Evolutionary conservation across 2,888 invertebrate genomes (phyloP).

Genomic region (Athalia cordata): DNA sequence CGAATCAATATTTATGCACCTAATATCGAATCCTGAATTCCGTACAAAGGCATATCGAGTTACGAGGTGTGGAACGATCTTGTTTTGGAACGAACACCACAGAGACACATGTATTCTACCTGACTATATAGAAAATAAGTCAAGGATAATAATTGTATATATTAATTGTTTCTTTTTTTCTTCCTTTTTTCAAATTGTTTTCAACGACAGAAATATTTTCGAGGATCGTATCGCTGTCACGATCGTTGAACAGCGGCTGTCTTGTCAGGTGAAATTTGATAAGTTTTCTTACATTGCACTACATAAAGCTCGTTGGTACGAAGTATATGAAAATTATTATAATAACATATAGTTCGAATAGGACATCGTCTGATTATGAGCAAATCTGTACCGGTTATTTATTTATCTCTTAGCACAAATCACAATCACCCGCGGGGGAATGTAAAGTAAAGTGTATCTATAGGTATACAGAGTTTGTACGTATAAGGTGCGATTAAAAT

Average conservation of each 20-base stretch:
- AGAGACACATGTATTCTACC: too few species aligned
- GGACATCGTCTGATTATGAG: too few species aligned
- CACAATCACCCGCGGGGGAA: too few species aligned
- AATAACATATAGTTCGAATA: not conserved
- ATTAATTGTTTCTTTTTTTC: not conserved
- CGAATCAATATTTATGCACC: too few species aligned
- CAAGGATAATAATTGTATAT: slow-evolving; percentile 18
- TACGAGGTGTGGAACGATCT: slow-evolving; percentile 20
- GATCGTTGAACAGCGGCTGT: not conserved
- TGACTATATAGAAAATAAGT: slow-evolving; percentile 12
- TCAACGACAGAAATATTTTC: slow-evolving; percentile 15
- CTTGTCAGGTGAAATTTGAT: slow-evolving; percentile 1
- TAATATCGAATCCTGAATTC: slow-evolving; percentile 34
- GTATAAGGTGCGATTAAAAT: too few species aligned
- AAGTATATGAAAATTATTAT: not conserved
- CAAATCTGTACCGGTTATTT: not conserved
- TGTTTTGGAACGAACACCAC: not conserved
- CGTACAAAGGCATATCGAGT: slow-evolving; percentile 23
- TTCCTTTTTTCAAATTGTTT: not conserved
- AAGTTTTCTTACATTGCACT: slow-evolving; percentile 9
- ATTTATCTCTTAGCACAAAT: not conserved
- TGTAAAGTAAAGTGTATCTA: too few species aligned
- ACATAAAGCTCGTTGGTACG: not conserved
- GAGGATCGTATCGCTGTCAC: slow-evolving; percentile 6
- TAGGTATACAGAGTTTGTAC: too few species aligned